Conservation (phyloP, 2,113 vertebrate species). For the Peromyscus polionotus region DNA sequence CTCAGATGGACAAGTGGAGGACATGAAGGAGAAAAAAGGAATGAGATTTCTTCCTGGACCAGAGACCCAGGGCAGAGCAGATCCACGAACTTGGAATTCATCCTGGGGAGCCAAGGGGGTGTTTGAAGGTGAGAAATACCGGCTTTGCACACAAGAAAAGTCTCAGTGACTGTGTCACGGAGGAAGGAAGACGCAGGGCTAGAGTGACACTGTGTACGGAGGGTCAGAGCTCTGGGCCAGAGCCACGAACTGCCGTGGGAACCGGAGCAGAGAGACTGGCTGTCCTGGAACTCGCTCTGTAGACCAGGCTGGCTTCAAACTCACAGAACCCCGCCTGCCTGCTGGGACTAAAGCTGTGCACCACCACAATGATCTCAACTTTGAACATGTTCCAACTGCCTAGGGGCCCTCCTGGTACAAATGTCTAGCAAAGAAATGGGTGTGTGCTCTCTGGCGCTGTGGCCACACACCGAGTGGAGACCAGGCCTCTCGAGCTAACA, state of each 20-base stretch:
- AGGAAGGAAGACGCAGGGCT: neutral
- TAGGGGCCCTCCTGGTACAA: neutral
- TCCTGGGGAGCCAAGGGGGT: neutral
- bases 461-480: neutral
- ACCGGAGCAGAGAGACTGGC: neutral
- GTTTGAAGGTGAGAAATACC: neutral
- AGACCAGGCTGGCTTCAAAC: neutral
- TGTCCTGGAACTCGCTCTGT: neutral
- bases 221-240: fast-evolving
- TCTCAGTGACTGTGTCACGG: neutral
- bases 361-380: neutral
- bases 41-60: neutral
- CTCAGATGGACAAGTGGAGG: neutral
- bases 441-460: fast-evolving
- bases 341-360: neutral
- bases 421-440: neutral
- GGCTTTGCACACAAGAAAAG: neutral
- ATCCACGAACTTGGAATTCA: neutral
- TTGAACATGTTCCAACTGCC: neutral
- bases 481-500: neutral
- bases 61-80: neutral
- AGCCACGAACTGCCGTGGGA: neutral
- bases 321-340: neutral
- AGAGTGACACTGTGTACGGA: neutral
- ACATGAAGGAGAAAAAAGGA: neutral